Evolutionary conservation across 64 coral and sea anemone species (phyloP).

Genomic region (Hydrozoanthus tunicans): DNA sequence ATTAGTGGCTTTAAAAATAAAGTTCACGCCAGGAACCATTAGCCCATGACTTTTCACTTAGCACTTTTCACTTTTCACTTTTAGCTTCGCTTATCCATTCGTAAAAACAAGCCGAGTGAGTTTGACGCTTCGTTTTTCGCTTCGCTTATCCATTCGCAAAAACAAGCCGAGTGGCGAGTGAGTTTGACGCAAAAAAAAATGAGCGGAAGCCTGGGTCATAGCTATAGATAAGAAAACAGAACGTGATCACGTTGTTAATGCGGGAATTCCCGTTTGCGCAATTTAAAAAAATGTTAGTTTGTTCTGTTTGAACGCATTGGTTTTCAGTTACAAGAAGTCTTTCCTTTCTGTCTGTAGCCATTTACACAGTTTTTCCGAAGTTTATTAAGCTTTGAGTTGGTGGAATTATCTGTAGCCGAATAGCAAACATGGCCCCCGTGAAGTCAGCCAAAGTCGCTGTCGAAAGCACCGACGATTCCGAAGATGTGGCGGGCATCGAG

Average conservation of each 20-base stretch:
- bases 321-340: background rate
- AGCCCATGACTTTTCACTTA: too few relatives aligned
- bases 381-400: background rate
- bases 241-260: slow-evolving; percentile 10
- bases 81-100: too few relatives aligned
- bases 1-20: too few relatives aligned
- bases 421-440: slow-evolving; percentile 37
- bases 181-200: background rate
- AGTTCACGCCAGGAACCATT: too few relatives aligned
- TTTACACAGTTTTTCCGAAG: background rate
- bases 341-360: background rate
- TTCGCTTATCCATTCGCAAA: too few relatives aligned
- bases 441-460: slow-evolving; percentile 56
- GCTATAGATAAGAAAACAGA: background rate
- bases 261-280: background rate
- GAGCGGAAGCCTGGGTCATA: background rate
- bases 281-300: background rate
- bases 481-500: slow-evolving; percentile 56
- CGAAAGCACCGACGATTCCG: slow-evolving; percentile 54
- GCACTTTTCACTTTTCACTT: too few relatives aligned
- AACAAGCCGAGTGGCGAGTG: background rate
- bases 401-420: background rate
- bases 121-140: too few relatives aligned
- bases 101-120: background rate
- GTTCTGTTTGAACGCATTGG: background rate